phyloP scores from a whole-genome alignment of 2,888 invertebrate species.

The Philereme transversata region DNA sequence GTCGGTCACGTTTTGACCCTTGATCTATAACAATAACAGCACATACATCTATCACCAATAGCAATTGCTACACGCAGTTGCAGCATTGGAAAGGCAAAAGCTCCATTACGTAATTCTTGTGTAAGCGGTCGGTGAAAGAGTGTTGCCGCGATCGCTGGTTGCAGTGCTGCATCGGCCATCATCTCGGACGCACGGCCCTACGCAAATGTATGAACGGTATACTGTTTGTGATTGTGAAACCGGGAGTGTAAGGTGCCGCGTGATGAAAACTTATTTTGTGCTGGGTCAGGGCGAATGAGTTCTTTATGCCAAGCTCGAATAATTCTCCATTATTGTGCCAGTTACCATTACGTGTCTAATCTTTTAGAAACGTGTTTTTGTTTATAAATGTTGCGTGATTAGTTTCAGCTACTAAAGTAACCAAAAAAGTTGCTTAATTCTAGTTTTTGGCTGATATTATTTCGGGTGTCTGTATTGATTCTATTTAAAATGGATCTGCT shows the following conservation, averaged over 20 bases:
- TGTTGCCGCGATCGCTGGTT: conserved; percentile 51
- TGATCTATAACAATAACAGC: conserved; percentile 24
- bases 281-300: conserved; percentile 23
- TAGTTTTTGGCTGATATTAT: no score
- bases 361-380: conserved; percentile 10
- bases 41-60: conserved; percentile 45
- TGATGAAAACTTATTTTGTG: conserved; percentile 28
- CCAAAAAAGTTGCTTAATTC: background rate
- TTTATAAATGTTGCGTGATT: conserved; percentile 8
- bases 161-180: conserved; percentile 68
- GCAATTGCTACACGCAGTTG: conserved; percentile 61
- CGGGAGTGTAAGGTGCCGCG: conserved; percentile 40
- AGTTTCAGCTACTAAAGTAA: background rate
- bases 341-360: conserved; percentile 15
- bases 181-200: conserved; percentile 54
- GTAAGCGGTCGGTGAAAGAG: conserved; percentile 75
- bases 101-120: conserved; percentile 73
- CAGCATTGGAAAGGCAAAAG: conserved; percentile 74
- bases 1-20: background rate
- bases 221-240: conserved; percentile 39
- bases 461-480: background rate
- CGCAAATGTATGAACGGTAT: conserved; percentile 29
- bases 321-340: background rate
- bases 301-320: conserved; percentile 7
- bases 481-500: background rate